Evolutionary conservation across 2,113 vertebrate genomes (phyloP).

Genomic region (Brachypodius melanocephalos): DNA sequence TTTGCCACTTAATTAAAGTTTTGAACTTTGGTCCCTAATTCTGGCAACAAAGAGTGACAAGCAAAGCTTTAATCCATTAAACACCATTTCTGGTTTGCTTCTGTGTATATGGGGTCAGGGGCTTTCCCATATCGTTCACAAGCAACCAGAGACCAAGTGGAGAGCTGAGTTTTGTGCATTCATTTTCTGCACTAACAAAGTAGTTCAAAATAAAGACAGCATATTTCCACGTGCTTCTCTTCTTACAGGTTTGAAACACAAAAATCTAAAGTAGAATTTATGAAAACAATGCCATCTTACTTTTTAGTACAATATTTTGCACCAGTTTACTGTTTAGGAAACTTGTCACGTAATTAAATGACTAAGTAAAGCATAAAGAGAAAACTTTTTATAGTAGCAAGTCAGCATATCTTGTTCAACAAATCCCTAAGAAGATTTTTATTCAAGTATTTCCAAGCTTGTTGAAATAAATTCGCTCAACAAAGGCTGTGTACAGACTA

Average conservation of each 20-base stretch:
- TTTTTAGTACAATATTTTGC: background rate
- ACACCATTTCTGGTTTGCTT: background rate
- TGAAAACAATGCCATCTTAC: background rate
- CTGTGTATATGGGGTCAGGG: background rate
- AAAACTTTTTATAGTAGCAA: background rate
- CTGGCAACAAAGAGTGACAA: background rate
- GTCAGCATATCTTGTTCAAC: background rate
- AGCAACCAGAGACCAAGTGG: background rate
- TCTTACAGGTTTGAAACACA: background rate
- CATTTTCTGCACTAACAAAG: background rate
- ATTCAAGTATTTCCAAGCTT: background rate
- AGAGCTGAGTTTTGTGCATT: background rate
- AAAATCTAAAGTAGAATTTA: background rate
- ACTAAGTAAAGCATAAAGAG: background rate
- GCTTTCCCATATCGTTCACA: background rate
- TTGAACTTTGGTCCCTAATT: background rate
- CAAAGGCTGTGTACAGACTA: background rate
- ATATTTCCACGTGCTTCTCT: background rate
- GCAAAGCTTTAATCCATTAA: background rate
- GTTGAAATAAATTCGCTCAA: background rate
- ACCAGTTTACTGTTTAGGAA: background rate
- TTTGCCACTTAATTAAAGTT: background rate
- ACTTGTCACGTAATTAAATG: background rate
- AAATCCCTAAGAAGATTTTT: background rate
- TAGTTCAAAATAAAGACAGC: background rate